Evolutionary conservation across 2,113 vertebrate genomes (phyloP).

Genomic region (Platycercus adscitus): DNA sequence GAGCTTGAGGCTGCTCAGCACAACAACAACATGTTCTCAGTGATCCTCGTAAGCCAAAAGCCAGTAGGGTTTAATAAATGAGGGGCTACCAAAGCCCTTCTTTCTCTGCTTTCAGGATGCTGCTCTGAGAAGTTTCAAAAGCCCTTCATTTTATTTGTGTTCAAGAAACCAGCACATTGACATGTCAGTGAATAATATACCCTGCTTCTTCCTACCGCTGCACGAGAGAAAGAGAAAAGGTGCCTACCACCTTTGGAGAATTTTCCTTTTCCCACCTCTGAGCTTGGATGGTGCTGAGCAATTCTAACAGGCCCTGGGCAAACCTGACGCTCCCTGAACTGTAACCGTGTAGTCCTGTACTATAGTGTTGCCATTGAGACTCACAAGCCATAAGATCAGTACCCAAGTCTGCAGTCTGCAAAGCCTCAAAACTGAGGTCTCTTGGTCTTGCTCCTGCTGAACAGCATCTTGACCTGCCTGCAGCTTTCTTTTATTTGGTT

Average conservation of each 20-base stretch:
- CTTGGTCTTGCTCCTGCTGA: background rate
- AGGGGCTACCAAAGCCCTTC: background rate
- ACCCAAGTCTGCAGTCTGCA: background rate
- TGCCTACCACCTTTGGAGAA: background rate
- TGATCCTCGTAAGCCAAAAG: background rate
- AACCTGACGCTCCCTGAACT: background rate
- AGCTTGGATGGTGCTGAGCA: background rate
- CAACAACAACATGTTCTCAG: rapidly evolving
- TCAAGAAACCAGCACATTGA: background rate
- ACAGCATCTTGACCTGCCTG: background rate
- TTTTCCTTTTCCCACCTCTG: background rate
- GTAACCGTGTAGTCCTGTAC: too few species aligned
- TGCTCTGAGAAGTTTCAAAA: background rate
- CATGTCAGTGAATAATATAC: background rate
- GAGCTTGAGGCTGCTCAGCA: background rate
- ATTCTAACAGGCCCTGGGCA: background rate
- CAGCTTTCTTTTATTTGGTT: background rate
- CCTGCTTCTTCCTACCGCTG: background rate
- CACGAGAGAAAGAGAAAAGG: background rate
- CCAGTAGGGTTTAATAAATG: background rate
- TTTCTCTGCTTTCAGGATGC: background rate
- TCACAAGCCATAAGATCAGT: background rate
- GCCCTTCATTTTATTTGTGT: background rate
- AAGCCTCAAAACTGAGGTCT: background rate
- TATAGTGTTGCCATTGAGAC: background rate